Evolutionary conservation across 2,888 invertebrate species (phyloP).

Genomic region (Horisme vitalbata): DNA sequence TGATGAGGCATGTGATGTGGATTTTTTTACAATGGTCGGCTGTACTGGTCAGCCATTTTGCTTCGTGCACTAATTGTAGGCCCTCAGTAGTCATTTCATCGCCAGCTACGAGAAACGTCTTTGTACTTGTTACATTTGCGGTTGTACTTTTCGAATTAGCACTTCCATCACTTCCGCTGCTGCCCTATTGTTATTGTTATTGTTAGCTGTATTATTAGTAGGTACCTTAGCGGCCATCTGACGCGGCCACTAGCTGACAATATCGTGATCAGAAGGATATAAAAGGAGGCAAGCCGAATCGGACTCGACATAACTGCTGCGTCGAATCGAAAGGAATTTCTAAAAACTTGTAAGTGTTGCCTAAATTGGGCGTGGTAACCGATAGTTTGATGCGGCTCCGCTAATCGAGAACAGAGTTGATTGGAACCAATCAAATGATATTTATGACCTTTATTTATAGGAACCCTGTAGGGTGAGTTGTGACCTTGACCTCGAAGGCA

Average conservation of each 20-base stretch:
- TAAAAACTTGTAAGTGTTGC: conserved; percentile 47
- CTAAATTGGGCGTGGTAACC: conserved; percentile 54
- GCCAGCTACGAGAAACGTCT: conserved; percentile 65
- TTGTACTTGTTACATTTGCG: conserved; percentile 69
- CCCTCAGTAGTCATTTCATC: conserved; percentile 72
- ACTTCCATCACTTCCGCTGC: conserved; percentile 72
- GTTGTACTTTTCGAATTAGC: conserved; percentile 81
- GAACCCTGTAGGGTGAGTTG: conserved; percentile 43
- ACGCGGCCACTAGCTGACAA: conserved; percentile 17
- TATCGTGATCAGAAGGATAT: conserved; percentile 29
- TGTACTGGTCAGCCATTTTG: conserved; percentile 74
- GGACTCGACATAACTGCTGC: conserved; percentile 34
- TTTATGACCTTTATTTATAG: conserved; percentile 64
- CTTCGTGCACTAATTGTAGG: conserved; percentile 73
- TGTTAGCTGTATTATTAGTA: conserved; percentile 61
- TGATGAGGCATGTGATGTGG: conserved; percentile 19
- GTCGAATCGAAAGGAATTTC: conserved; percentile 40
- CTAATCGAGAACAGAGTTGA: conserved; percentile 67
- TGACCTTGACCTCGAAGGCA: conserved; percentile 38
- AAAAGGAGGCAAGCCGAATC: conserved; percentile 41
- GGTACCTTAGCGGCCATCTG: conserved; percentile 34
- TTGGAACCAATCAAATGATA: conserved; percentile 78
- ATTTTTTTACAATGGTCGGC: conserved; percentile 40
- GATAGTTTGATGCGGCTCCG: conserved; percentile 49
- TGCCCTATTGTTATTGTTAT: conserved; percentile 69